Evolutionary conservation across 2,797 vertebrate genomes (phyloP).

Genomic region (Galaxias olidus): DNA sequence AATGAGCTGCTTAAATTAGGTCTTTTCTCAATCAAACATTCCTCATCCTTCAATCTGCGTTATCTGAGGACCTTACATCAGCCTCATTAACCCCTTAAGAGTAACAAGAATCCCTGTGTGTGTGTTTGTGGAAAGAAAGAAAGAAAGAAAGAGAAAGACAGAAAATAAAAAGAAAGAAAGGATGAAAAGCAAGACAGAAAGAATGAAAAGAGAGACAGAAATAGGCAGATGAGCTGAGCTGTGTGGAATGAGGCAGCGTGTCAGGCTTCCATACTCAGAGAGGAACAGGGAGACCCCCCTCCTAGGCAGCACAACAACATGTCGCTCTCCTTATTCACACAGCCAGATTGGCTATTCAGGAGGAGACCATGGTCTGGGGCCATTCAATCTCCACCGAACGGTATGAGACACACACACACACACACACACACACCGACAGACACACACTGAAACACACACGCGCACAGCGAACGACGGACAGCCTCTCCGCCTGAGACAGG

Average conservation of each 20-base stretch:
- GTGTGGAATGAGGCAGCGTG: too few species aligned
- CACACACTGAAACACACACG: too few species aligned
- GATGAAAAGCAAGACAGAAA: too few species aligned
- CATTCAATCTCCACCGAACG: slow-evolving; percentile 39
- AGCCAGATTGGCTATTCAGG: slow-evolving; percentile 31
- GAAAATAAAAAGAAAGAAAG: too few species aligned
- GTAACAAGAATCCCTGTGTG: too few species aligned
- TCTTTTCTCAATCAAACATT: neutral
- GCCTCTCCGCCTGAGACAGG: slow-evolving; percentile 26
- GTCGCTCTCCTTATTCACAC: slow-evolving; percentile 17
- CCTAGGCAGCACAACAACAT: neutral
- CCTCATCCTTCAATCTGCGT: neutral
- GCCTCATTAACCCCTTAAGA: neutral
- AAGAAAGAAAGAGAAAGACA: too few species aligned
- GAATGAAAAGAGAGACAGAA: too few species aligned
- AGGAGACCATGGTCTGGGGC: slow-evolving; percentile 44
- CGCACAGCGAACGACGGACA: too few species aligned
- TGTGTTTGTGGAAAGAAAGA: too few species aligned
- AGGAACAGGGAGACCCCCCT: neutral
- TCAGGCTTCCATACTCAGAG: too few species aligned
- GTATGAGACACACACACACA: slow-evolving; percentile 25
- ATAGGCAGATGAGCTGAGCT: too few species aligned
- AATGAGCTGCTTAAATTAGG: slow-evolving; percentile 19
- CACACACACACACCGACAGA: too few species aligned
- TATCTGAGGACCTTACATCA: neutral